A percentile compares a stretch with the other conserved stretches of the same genome.
Conservation (phyloP, 2,888 invertebrate genomes). For the Hemithea aestivaria region DNA sequence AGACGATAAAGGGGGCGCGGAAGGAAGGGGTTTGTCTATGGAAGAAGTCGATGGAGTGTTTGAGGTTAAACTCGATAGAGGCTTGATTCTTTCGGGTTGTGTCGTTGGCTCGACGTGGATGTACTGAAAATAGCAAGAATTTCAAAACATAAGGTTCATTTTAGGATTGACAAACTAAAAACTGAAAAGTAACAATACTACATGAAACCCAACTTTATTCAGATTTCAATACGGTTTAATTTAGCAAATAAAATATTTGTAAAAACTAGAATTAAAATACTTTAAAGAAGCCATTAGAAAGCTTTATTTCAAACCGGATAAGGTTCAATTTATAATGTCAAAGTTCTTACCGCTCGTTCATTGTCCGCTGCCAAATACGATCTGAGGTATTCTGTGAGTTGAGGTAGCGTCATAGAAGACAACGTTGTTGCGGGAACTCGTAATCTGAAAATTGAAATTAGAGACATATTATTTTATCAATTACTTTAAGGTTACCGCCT, state of each 20-base stretch:
- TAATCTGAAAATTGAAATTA: slow-evolving; percentile 62
- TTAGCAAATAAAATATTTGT: not conserved
- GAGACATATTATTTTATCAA: too few species aligned
- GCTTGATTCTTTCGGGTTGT: slow-evolving; percentile 38
- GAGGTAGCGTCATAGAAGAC: slow-evolving; percentile 91
- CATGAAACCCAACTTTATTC: too few species aligned
- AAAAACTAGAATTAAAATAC: too few species aligned
- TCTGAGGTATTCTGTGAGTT: slow-evolving; percentile 89
- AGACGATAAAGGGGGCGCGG: slow-evolving; percentile 27
- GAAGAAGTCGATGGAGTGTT: slow-evolving; percentile 18
- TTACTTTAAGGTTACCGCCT: too few species aligned
- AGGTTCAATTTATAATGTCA: not conserved
- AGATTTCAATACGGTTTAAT: not conserved
- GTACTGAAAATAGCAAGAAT: slow-evolving; percentile 40
- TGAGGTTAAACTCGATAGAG: slow-evolving; percentile 29
- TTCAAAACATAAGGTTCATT: too few species aligned
- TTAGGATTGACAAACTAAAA: too few species aligned
- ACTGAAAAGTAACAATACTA: too few species aligned
- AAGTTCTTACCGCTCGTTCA: slow-evolving; percentile 53
- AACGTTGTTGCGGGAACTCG: slow-evolving; percentile 86
- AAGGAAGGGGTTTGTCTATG: slow-evolving; percentile 29
- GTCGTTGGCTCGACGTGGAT: slow-evolving; percentile 56
- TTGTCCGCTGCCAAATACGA: slow-evolving; percentile 67
- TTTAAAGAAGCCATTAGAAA: too few species aligned
- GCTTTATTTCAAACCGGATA: too few species aligned